Evolutionary conservation across 30 jellyfish, hydroid and myxozoan species (phyloP).

Genomic region (Hydractinia echinata): DNA sequence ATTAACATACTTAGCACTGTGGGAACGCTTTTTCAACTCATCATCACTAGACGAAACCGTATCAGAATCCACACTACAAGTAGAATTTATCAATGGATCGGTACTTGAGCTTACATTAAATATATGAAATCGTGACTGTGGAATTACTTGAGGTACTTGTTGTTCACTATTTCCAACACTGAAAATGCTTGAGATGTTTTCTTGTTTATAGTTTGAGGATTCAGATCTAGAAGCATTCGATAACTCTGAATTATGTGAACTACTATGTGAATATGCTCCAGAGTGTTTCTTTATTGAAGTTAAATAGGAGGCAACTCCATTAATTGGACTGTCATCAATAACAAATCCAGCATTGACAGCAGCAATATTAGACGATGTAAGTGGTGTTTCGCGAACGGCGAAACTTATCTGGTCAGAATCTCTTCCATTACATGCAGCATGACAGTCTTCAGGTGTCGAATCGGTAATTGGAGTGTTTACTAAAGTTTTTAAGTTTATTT

Average conservation of each 20-base stretch:
- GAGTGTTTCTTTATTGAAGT: not conserved
- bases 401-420: not conserved
- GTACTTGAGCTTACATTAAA: not conserved
- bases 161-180: not conserved
- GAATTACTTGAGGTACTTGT: not conserved
- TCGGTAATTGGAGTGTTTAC: not conserved
- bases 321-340: conserved; percentile 15
- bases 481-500: not conserved
- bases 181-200: not conserved
- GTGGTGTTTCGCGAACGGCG: conserved; percentile 18
- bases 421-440: not conserved
- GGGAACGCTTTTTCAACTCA: not conserved
- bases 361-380: not conserved
- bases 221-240: not conserved
- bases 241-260: not conserved
- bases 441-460: conserved; percentile 8
- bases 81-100: conserved; percentile 3
- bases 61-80: not conserved
- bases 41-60: not conserved
- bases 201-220: not conserved
- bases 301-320: conserved; percentile 21
- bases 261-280: not conserved
- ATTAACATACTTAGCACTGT: not conserved
- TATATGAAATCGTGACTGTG: not conserved
- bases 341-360: not conserved